These are phyloP conservation scores for Mesocricetus auratus DNA, from an alignment of 2,113 vertebrate genomes.

Conservation along the genomic window DNA sequence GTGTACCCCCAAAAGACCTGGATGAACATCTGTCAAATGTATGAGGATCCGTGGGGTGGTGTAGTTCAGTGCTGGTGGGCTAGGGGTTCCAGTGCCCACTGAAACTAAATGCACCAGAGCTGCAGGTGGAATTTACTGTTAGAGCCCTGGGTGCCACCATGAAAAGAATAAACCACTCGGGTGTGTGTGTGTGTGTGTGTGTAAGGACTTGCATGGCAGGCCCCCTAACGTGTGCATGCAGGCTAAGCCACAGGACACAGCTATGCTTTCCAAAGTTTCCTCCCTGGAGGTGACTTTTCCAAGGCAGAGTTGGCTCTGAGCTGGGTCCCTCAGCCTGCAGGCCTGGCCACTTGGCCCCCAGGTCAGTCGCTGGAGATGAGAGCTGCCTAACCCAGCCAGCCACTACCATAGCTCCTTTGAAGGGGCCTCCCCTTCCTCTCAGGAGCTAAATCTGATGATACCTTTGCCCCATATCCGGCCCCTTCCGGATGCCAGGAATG, in stretches of 20 bases:
- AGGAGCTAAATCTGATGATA: conserved; percentile 77
- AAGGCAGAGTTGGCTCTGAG: not conserved
- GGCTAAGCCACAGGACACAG: not conserved
- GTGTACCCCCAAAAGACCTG: not conserved
- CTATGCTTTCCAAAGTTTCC: not conserved
- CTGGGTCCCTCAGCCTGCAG: not conserved
- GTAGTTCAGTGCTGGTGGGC: not conserved
- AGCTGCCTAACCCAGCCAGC: not conserved
- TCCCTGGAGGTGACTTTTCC: conserved; percentile 18
- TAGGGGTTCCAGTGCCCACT: not conserved
- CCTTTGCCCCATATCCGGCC: conserved; percentile 80
- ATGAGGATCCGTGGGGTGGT: not conserved
- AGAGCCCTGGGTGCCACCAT: not conserved
- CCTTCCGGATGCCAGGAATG: conserved; percentile 74
- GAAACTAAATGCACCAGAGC: not conserved
- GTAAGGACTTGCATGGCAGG: not conserved
- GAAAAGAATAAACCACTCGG: not conserved
- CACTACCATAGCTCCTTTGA: conserved; percentile 13
- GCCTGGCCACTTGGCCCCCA: not conserved
- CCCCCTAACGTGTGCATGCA: not conserved
- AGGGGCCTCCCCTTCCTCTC: conserved; percentile 58
- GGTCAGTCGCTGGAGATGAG: conserved; percentile 39
- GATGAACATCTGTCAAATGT: not conserved
- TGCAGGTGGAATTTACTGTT: not conserved
- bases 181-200: not conserved